Evolutionary conservation across 2,797 vertebrate species (phyloP), one percentile per base, ranked within the genome.

Genomic region (Odontamblyopus lacepedii): DNA sequence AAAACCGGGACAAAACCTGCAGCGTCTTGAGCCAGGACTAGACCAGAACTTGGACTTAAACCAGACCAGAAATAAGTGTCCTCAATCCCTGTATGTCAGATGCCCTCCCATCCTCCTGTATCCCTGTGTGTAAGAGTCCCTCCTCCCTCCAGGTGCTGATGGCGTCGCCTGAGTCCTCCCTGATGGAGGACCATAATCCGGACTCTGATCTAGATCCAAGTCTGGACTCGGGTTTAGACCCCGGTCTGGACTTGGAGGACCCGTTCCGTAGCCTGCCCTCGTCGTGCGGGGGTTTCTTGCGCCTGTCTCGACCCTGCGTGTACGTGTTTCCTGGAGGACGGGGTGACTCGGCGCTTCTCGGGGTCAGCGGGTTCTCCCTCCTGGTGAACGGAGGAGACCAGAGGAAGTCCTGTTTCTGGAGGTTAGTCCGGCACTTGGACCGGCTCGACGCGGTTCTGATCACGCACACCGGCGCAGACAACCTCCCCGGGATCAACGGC

Each of bases 311-410:
- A 67, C 98, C 98, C 76, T 99, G 98, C 87, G 99, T 98, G 90
- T 99, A 99, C 87, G 98, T 99, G 81, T 99, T 99, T 72, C 98
- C 98, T 0, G 98, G 97, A 0, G 98, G 97, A 78, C 95, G 98
- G 29, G 98, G 98, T 57, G 98, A 99, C 88, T 99, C 98, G 0
- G 98, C 98, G 19, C 96, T 99, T 73, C 99, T 99, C 85, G 98
- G 98, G 13, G 97, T 99, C 67, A 99, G 98, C 13, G 98, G 98
- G 32, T 99, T 98, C 92, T 99, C 98, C 89, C 98, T 99, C 87
- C 88, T 99, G 69, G 95, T 99, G 67, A 98, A 99, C 6, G 98
- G 98, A 61, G 98, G 98, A 63, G 99, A 98, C 0, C 98, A 99
- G 63, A 94, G 96, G 57, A 97, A 95, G 76, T 98, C 98, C 51